These are phyloP conservation scores for Brevipalpus yothersi DNA, from an alignment of 1,140 invertebrate species.

Conservation along the genomic window DNA sequence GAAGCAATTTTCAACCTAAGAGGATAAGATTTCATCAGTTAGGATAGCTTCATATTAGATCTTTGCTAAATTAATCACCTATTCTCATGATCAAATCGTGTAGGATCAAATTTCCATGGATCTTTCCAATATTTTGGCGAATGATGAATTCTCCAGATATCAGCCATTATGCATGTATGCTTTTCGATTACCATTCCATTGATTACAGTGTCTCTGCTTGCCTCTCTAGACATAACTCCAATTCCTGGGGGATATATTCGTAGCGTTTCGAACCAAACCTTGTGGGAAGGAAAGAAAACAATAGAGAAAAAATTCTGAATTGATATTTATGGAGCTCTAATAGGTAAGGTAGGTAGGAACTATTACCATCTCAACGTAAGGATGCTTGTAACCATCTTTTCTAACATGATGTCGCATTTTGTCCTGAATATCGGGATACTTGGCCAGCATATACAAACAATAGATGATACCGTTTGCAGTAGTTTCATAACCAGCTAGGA, in stretches of 20 bases:
- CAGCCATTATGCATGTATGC: slow-evolving; percentile 15
- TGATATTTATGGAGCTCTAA: not conserved
- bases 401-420: slow-evolving; percentile 19
- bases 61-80: too few species aligned
- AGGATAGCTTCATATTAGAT: too few species aligned
- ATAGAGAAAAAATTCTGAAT: not conserved
- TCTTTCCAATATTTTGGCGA: slow-evolving; percentile 19
- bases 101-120: slow-evolving; percentile 21
- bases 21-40: too few species aligned
- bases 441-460: slow-evolving; percentile 19
- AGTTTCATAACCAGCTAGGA: slow-evolving; percentile 23
- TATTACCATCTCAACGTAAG: not conserved
- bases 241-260: slow-evolving; percentile 16
- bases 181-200: slow-evolving; percentile 16
- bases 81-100: slow-evolving; percentile 20
- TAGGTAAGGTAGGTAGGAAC: not conserved
- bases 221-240: slow-evolving; percentile 8
- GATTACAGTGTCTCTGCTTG: slow-evolving; percentile 12
- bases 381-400: not conserved
- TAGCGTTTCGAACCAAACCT: slow-evolving; percentile 12
- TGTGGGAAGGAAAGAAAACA: not conserved
- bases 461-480: slow-evolving; percentile 20
- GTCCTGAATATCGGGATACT: slow-evolving; percentile 21
- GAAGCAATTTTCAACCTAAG: not conserved
- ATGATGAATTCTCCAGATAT: slow-evolving; percentile 18